Evolutionary conservation across 1,140 invertebrate species (phyloP).

Genomic region (Saxidomus purpurata): DNA sequence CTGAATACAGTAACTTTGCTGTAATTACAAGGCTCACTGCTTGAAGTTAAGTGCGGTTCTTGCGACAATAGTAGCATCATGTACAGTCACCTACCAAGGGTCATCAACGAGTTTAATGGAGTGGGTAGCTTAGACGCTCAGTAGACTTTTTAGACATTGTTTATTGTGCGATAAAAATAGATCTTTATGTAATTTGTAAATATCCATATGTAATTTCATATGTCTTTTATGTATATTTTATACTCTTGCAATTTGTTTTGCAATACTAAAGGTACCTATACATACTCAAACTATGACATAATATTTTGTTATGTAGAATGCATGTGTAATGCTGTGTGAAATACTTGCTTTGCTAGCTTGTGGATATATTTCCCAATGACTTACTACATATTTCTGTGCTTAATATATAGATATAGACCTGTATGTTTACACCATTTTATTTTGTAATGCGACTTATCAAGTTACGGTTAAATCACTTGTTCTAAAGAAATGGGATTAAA

Average conservation of each 20-base stretch:
- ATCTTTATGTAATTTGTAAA: constrained; percentile 26
- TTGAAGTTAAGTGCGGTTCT: no score
- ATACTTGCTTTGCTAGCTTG: background rate
- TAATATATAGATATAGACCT: background rate
- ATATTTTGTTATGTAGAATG: constrained; percentile 15
- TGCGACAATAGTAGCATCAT: background rate
- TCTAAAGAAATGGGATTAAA: no score
- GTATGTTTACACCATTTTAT: background rate
- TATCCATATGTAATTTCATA: background rate
- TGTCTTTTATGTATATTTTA: constrained; percentile 32
- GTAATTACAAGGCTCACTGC: no score
- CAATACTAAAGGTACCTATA: constrained; percentile 44
- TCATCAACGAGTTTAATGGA: constrained; percentile 17
- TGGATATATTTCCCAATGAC: background rate
- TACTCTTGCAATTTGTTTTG: constrained; percentile 19
- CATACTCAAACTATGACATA: constrained; percentile 47
- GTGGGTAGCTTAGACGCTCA: constrained; percentile 5
- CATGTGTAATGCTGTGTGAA: background rate
- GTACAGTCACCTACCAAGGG: background rate
- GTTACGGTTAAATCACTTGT: no score
- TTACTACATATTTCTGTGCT: background rate
- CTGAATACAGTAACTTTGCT: background rate
- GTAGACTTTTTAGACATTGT: constrained; percentile 20
- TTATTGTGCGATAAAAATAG: background rate
- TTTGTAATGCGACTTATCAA: background rate